phyloP scores from a whole-genome alignment of 2,113 vertebrate species.

The Bungarus multicinctus region DNA sequence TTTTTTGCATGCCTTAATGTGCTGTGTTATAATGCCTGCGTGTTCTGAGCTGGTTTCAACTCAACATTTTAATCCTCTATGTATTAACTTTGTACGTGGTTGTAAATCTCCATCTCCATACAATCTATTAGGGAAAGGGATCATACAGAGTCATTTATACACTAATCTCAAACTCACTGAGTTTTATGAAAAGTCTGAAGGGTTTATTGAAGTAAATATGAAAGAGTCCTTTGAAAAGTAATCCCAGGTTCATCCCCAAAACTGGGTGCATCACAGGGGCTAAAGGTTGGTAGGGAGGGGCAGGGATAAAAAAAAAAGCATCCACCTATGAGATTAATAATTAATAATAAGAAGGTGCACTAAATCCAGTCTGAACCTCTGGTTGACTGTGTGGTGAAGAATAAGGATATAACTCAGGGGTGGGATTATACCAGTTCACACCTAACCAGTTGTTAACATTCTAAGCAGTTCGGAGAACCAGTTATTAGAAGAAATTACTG shows the following conservation, averaged over 20 bases:
- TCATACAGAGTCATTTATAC: conserved; percentile 39
- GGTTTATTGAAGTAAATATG: neutral
- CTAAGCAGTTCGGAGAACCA: too few relatives aligned
- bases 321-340: neutral
- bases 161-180: conserved; percentile 2
- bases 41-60: conserved; percentile 27
- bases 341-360: neutral
- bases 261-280: neutral
- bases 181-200: conserved; percentile 17
- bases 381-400: neutral
- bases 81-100: conserved; percentile 26
- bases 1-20: conserved; percentile 42
- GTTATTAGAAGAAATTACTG: too few relatives aligned
- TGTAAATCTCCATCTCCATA: conserved; percentile 36
- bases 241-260: neutral
- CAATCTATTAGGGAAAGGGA: conserved; percentile 18
- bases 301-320: neutral
- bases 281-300: neutral
- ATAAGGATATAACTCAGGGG: neutral
- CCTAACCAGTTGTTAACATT: too few relatives aligned
- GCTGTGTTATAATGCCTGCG: conserved; percentile 20
- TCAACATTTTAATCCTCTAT: conserved; percentile 25
- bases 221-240: conserved; percentile 35
- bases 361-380: neutral
- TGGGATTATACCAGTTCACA: too few relatives aligned